Evolutionary conservation across 2,113 vertebrate genomes (phyloP).

Genomic region (Phoxinus phoxinus): DNA sequence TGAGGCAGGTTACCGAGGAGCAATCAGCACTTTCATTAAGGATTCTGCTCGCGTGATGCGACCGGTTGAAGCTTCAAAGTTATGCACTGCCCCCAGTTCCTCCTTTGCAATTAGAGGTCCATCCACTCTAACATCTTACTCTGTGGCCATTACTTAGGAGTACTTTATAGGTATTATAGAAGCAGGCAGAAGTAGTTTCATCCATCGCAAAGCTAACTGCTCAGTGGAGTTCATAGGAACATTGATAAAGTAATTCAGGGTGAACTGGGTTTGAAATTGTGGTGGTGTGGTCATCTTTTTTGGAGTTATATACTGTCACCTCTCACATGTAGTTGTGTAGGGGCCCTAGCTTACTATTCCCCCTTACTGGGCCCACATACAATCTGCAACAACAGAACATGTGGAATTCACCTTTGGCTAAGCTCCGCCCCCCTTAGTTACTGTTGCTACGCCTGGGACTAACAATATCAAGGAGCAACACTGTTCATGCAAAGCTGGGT

Average conservation of each 20-base stretch:
- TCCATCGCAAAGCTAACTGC: background rate
- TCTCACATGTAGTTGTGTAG: background rate
- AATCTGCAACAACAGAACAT: background rate
- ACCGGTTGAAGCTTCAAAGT: conserved; percentile 10
- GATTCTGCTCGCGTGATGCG: conserved; percentile 17
- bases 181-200: background rate
- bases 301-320: background rate
- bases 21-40: conserved; percentile 11
- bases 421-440: too few relatives aligned
- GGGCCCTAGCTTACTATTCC: background rate
- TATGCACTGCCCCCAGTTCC: conserved; percentile 39
- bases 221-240: conserved; percentile 25
- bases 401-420: too few relatives aligned
- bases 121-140: conserved; percentile 35
- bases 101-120: conserved; percentile 51
- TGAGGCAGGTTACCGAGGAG: background rate
- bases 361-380: background rate
- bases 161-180: conserved; percentile 49
- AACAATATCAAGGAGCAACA: too few relatives aligned
- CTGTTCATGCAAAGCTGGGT: too few relatives aligned
- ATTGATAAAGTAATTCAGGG: conserved; percentile 41
- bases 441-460: too few relatives aligned
- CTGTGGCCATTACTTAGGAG: conserved; percentile 40
- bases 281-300: conserved; percentile 17
- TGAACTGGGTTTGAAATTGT: conserved; percentile 38